These are phyloP conservation scores for Pelodytes ibericus DNA, from an alignment of 2,797 vertebrate genomes.

Conservation along the genomic window DNA sequence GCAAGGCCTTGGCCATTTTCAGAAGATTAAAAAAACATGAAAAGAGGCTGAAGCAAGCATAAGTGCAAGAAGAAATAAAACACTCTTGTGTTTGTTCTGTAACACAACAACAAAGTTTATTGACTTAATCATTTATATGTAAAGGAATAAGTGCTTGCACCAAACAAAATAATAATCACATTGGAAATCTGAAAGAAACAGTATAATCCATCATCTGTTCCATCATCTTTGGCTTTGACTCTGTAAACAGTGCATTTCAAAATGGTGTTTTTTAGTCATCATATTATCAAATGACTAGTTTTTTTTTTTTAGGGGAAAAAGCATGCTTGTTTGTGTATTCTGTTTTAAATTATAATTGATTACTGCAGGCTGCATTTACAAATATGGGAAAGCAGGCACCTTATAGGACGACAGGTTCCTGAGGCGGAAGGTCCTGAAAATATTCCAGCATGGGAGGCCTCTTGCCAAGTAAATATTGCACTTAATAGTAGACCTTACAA, in stretches of 20 bases:
- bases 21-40: not conserved
- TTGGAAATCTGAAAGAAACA: conserved; percentile 1
- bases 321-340: too few relatives aligned
- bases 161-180: conserved; percentile 14
- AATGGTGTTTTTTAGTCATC: not conserved
- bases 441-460: too few relatives aligned
- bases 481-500: too few relatives aligned
- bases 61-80: not conserved
- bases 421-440: too few relatives aligned
- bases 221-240: not conserved
- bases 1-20: not conserved
- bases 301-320: too few relatives aligned
- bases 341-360: too few relatives aligned
- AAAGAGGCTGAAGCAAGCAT: not conserved
- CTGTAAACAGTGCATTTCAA: not conserved
- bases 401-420: too few relatives aligned
- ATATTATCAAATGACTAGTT: too few relatives aligned
- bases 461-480: too few relatives aligned
- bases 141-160: not conserved
- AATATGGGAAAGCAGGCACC: too few relatives aligned
- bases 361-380: too few relatives aligned
- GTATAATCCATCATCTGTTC: not conserved
- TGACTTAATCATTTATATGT: not conserved
- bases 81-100: not conserved
- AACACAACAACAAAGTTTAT: not conserved